Evolutionary conservation across 1,140 invertebrate species (phyloP).

Genomic region (Octopus bimaculoides): DNA sequence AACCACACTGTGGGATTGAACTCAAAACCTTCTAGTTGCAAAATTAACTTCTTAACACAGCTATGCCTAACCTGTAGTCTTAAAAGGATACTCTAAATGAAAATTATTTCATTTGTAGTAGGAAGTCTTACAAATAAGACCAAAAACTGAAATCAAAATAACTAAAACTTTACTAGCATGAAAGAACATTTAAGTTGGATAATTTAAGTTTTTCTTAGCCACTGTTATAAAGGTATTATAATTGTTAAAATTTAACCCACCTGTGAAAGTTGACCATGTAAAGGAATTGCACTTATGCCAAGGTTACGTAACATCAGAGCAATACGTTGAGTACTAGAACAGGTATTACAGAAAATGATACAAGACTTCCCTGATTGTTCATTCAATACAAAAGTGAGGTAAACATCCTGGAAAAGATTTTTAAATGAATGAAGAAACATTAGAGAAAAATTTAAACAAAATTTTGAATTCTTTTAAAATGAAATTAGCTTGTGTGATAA

Average conservation of each 20-base stretch:
- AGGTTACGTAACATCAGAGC: slow-evolving; percentile 85
- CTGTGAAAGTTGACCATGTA: slow-evolving; percentile 94
- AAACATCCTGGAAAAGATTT: slow-evolving; percentile 74
- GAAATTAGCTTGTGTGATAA: no score
- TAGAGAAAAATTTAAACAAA: no score
- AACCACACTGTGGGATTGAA: no score
- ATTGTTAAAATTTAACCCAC: slow-evolving; percentile 30
- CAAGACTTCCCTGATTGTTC: slow-evolving; percentile 94
- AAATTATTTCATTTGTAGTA: no score
- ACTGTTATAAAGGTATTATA: not conserved
- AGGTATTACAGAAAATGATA: slow-evolving; percentile 96
- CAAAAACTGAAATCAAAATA: not conserved
- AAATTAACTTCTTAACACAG: no score
- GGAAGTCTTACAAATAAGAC: no score
- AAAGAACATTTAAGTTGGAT: not conserved
- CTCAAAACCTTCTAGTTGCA: no score
- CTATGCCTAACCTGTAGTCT: no score
- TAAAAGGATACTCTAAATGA: no score
- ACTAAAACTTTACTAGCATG: not conserved
- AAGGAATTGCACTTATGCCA: slow-evolving; percentile 86
- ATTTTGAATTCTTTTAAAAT: no score
- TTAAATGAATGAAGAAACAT: no score
- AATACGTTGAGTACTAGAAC: slow-evolving; percentile 84
- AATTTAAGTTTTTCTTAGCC: not conserved
- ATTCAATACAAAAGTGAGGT: slow-evolving; percentile 93